A percentile compares a stretch with the other conserved stretches of the same genome.
Evolutionary conservation across 2,113 vertebrate species (phyloP).

Genomic region (Maccullochella peelii): DNA sequence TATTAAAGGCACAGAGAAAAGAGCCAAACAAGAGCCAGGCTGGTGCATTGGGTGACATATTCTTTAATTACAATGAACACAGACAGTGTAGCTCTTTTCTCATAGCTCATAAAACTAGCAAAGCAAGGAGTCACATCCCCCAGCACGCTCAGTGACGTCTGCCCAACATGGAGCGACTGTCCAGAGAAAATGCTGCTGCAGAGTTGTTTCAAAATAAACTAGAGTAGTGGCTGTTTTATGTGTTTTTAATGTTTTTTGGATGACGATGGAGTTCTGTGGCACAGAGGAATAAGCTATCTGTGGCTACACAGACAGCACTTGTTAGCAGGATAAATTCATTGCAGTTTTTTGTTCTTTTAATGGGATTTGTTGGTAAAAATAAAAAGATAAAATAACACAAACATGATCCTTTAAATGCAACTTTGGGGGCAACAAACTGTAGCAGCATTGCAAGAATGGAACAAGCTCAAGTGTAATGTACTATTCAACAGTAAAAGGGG

Average conservation of each 20-base stretch:
- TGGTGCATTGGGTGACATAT: slow-evolving; percentile 41
- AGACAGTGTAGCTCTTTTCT: slow-evolving; percentile 22
- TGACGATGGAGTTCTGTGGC: slow-evolving; percentile 19
- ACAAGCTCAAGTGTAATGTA: slow-evolving; percentile 31
- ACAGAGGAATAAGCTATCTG: slow-evolving; percentile 31
- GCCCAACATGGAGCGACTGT: slow-evolving; percentile 25
- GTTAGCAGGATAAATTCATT: slow-evolving; percentile 40
- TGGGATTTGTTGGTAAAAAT: slow-evolving; percentile 22
- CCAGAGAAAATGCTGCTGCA: slow-evolving; percentile 37
- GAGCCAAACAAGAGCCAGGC: slow-evolving; percentile 24
- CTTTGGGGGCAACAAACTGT: slow-evolving; percentile 36
- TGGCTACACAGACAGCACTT: slow-evolving; percentile 42
- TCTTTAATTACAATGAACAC: slow-evolving; percentile 48
- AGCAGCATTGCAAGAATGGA: slow-evolving; percentile 27
- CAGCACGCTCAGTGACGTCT: slow-evolving; percentile 16
- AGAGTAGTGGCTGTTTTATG: slow-evolving; percentile 33
- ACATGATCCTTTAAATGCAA: slow-evolving; percentile 25
- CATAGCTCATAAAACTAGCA: slow-evolving; percentile 37
- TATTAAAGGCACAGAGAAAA: slow-evolving; percentile 34
- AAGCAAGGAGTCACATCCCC: slow-evolving; percentile 17
- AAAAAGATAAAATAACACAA: slow-evolving; percentile 21
- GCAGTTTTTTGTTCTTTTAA: slow-evolving; percentile 27
- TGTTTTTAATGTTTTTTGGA: slow-evolving; percentile 48
- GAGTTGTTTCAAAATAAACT: slow-evolving; percentile 38
- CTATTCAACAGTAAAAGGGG: slow-evolving; percentile 39